These are phyloP conservation scores for Melipona beecheii DNA, from an alignment of 2,888 invertebrate species.

Conservation along the genomic window DNA sequence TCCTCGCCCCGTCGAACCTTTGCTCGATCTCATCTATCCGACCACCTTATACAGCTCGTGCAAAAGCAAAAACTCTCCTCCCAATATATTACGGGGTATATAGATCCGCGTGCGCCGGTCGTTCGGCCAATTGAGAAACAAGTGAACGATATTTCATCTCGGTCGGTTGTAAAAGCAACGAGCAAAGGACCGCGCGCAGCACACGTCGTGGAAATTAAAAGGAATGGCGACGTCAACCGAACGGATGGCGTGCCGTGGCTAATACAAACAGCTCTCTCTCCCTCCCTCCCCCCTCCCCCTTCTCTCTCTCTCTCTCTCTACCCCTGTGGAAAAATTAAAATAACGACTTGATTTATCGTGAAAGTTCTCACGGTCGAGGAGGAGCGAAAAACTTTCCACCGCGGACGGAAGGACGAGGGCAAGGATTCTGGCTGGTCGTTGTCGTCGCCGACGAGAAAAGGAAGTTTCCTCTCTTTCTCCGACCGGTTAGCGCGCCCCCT, in stretches of 20 bases:
- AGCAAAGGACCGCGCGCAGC: not conserved
- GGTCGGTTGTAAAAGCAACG: not conserved
- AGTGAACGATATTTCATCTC: not conserved
- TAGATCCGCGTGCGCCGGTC: not conserved
- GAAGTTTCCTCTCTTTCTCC: constrained; percentile 54
- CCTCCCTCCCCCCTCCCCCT: too few species aligned
- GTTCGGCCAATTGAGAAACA: not conserved
- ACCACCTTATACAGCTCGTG: not conserved
- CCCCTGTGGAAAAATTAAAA: constrained; percentile 73
- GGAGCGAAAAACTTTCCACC: constrained; percentile 61
- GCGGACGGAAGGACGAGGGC: constrained; percentile 16
- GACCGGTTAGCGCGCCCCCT: constrained; percentile 48
- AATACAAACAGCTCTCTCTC: constrained; percentile 10
- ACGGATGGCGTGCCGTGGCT: constrained; percentile 36
- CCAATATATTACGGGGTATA: not conserved
- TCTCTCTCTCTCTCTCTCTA: too few species aligned
- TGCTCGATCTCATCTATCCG: not conserved
- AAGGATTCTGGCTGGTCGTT: constrained; percentile 29
- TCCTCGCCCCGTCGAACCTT: not conserved
- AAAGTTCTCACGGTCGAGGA: constrained; percentile 71
- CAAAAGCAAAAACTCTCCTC: not conserved
- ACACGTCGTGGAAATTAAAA: constrained; percentile 46
- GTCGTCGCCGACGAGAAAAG: constrained; percentile 47
- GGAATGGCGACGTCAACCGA: constrained; percentile 24
- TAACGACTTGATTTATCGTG: constrained; percentile 74